A percentile compares a stretch with the other conserved stretches of the same genome.
phyloP scores from a whole-genome alignment of 2,113 vertebrate species.

The Rhombomys opimus region DNA sequence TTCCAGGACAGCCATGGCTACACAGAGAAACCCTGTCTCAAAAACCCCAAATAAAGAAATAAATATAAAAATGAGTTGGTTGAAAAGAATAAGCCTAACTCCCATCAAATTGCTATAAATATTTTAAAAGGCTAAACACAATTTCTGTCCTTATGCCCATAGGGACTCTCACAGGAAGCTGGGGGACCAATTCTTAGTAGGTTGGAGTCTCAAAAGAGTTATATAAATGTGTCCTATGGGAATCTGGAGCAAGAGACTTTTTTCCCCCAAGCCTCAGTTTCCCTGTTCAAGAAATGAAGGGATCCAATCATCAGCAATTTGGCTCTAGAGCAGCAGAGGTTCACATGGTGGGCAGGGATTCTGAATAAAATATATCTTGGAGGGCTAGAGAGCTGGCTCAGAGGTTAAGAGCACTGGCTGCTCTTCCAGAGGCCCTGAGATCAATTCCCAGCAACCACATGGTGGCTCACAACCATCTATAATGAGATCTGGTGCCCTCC shows the following conservation, averaged over 20 bases:
- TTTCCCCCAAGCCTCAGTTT: conserved; percentile 13
- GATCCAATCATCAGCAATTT: not conserved
- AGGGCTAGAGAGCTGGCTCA: too few relatives aligned
- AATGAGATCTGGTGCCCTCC: too few relatives aligned
- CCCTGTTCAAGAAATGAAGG: not conserved
- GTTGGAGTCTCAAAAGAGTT: not conserved
- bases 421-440: too few relatives aligned
- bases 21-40: too few relatives aligned
- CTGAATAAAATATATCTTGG: not conserved
- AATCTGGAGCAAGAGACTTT: not conserved
- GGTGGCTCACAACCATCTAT: too few relatives aligned
- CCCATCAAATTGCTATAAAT: not conserved
- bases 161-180: not conserved
- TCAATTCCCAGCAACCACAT: too few relatives aligned
- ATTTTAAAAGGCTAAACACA: not conserved
- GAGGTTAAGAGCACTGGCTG: too few relatives aligned
- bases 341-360: not conserved
- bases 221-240: not conserved
- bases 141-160: not conserved
- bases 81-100: not conserved
- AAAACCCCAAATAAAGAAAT: too few relatives aligned
- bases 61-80: not conserved
- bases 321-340: not conserved
- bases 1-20: too few relatives aligned
- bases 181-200: not conserved